Percentiles rank a stretch among this genome's conserved stretches.
phyloP scores from a whole-genome alignment of 2,113 vertebrate genomes.

The Meles meles region DNA sequence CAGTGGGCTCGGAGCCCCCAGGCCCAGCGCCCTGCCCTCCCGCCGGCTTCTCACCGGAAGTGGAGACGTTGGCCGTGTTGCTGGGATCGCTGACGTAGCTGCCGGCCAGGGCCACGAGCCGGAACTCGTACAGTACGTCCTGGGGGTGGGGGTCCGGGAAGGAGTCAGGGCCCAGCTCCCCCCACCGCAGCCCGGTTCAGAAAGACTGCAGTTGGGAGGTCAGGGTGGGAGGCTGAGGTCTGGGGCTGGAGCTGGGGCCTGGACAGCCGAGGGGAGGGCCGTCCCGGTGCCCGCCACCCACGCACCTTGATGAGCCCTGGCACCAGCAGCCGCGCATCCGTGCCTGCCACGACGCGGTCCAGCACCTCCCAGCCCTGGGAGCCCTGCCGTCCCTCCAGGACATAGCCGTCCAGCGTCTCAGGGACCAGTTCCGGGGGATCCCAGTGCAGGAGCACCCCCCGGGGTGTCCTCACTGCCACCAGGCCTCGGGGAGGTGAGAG shows the following conservation, averaged over 20 bases:
- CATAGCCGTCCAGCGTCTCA: slow-evolving; percentile 84
- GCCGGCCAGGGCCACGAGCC: slow-evolving; percentile 90
- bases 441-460: slow-evolving; percentile 91
- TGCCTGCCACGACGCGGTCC: slow-evolving; percentile 84
- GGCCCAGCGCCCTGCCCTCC: background rate
- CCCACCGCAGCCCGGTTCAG: background rate
- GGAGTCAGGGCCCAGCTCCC: background rate
- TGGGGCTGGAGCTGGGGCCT: background rate
- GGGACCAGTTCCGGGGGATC: slow-evolving; percentile 82
- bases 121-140: slow-evolving; percentile 92
- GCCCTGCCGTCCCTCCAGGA: slow-evolving; percentile 89
- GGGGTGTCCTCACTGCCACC: slow-evolving; percentile 84
- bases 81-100: slow-evolving; percentile 92
- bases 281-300: rapidly evolving
- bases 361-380: slow-evolving; percentile 90
- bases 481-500: slow-evolving; percentile 89
- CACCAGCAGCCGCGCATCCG: slow-evolving; percentile 88
- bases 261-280: too few species aligned
- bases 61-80: slow-evolving; percentile 90
- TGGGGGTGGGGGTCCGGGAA: slow-evolving; percentile 58
- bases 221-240: background rate
- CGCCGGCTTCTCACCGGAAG: slow-evolving; percentile 82
- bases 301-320: slow-evolving; percentile 91
- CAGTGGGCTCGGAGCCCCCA: background rate
- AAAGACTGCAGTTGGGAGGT: background rate